phyloP scores from a whole-genome alignment of 1,140 invertebrate genomes.

The Campoletis sonorensis region DNA sequence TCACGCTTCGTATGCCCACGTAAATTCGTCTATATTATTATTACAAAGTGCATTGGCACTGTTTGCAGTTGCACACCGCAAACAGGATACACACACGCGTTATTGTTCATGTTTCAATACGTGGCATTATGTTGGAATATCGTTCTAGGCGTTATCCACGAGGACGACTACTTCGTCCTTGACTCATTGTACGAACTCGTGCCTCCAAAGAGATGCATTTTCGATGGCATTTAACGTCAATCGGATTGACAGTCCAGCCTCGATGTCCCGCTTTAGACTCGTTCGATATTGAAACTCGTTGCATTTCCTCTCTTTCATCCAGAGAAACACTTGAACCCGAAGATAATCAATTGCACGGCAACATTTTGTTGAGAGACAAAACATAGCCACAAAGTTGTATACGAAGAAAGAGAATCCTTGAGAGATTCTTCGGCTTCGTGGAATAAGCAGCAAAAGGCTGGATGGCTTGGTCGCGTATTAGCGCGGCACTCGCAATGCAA shows the following conservation, averaged over 20 bases:
- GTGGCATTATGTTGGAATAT: constrained; percentile 6
- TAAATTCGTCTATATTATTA: constrained; percentile 52
- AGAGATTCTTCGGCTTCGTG: constrained; percentile 17
- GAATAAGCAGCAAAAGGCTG: constrained; percentile 20
- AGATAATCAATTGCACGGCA: too few relatives aligned
- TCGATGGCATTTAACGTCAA: constrained; percentile 35
- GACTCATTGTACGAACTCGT: neutral
- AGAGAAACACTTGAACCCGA: too few relatives aligned
- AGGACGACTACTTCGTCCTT: constrained; percentile 27
- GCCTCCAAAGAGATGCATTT: neutral
- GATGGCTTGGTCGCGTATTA: neutral
- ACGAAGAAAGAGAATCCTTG: constrained; percentile 14
- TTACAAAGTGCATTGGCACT: constrained; percentile 44
- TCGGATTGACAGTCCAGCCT: neutral
- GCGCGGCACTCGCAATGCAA: neutral
- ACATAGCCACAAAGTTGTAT: neutral
- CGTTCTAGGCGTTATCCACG: constrained; percentile 5
- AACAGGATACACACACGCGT: constrained; percentile 46
- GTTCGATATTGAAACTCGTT: too few relatives aligned
- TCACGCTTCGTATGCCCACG: constrained; percentile 54
- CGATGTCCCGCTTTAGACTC: too few relatives aligned
- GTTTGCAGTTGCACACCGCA: constrained; percentile 52
- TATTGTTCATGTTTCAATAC: constrained; percentile 31
- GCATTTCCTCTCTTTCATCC: too few relatives aligned
- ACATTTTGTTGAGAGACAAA: neutral